Percentiles rank a stretch among this genome's conserved stretches.
Evolutionary conservation across 2,113 vertebrate species (phyloP).

Genomic region (Pseudopipra pipra): DNA sequence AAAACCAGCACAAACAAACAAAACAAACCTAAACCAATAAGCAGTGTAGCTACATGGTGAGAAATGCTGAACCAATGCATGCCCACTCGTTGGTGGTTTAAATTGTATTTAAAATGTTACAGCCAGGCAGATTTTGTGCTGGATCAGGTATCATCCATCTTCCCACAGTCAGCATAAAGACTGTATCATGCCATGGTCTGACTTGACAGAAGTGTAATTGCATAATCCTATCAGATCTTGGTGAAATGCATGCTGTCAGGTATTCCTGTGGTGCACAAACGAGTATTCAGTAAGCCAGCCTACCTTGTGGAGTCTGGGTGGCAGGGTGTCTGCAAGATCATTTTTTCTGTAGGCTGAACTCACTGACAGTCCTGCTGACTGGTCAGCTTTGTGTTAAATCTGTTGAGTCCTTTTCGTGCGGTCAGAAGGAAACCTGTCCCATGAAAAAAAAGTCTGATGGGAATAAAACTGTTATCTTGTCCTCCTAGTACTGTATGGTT

Average conservation of each 20-base stretch:
- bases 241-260: background rate
- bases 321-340: background rate
- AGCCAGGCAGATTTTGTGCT: slow-evolving; percentile 14
- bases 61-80: background rate
- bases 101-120: background rate
- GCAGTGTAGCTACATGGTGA: background rate
- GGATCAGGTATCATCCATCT: background rate
- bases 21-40: background rate
- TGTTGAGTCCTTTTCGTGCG: background rate
- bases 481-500: background rate
- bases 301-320: background rate
- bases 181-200: background rate
- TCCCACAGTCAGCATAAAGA: slow-evolving; percentile 13
- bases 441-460: background rate
- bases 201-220: slow-evolving; percentile 5
- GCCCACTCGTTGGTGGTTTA: background rate
- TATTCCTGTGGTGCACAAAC: background rate
- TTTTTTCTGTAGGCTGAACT: background rate
- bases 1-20: background rate
- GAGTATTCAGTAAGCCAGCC: background rate
- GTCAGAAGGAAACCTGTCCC: background rate
- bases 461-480: background rate
- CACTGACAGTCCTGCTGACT: background rate
- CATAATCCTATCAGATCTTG: background rate
- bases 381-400: slow-evolving; percentile 8